These are phyloP conservation scores for Sardina pilchardus DNA, from an alignment of 2,113 vertebrate genomes.

Conservation along the genomic window DNA sequence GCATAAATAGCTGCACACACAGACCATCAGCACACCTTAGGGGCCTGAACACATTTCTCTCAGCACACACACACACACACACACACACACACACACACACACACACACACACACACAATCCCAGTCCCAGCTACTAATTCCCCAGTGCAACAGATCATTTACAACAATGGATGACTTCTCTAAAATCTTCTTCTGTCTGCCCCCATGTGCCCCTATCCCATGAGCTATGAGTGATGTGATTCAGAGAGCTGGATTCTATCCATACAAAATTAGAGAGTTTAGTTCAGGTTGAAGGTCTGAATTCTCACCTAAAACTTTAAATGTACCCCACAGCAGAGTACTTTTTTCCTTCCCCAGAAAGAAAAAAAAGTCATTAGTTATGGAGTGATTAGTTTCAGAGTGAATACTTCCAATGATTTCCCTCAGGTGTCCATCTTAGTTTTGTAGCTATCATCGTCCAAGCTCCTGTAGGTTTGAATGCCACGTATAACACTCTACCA, in stretches of 20 bases:
- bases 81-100: conserved; percentile 20
- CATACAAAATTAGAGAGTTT: background rate
- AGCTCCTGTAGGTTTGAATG: background rate
- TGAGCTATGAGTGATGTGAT: background rate
- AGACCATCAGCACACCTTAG: conserved; percentile 63
- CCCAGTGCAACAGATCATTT: conserved; percentile 61
- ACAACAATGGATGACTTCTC: conserved; percentile 43
- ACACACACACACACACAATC: conserved; percentile 31
- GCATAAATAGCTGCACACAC: conserved; percentile 76
- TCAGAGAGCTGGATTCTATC: background rate
- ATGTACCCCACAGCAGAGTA: background rate
- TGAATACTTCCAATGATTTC: background rate
- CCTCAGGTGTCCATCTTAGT: background rate
- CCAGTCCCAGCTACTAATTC: conserved; percentile 67
- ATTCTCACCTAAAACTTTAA: background rate
- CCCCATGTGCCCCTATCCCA: background rate
- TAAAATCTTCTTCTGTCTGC: background rate
- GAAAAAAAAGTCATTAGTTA: background rate
- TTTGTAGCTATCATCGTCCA: background rate
- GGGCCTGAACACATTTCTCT: conserved; percentile 71
- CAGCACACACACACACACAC: conserved; percentile 58
- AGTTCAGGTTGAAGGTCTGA: background rate
- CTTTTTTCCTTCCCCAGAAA: background rate
- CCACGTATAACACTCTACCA: background rate
- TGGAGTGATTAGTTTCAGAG: background rate